Base-by-base conservation (phyloP, 1,140 invertebrate genomes). In the Tetramorium simillimum region DNA sequence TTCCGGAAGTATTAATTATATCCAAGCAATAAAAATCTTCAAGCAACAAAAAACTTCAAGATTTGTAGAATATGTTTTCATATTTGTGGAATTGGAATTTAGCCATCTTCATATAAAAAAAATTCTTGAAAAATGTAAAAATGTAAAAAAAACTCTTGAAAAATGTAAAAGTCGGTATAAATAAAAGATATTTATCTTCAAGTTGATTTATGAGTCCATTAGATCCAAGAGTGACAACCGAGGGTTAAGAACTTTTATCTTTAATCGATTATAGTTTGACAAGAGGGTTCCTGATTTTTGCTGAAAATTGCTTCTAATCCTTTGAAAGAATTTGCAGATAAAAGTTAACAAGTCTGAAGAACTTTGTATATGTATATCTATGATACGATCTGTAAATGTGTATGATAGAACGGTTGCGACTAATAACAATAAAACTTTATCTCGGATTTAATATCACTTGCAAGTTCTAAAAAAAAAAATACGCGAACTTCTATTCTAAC, bases 401-500 rank as follows among this genome's bases (percentile, higher is more conserved):
- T 28, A 21, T 10, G 43, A 5, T 12, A 46, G 10, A 46, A 46
- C 10, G 24, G 24, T 24, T 40, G 21, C 21, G n/a, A 69, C 46
- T 56, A 51, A 40, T 65, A 78, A 67, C 10, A 40, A 72, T 14
- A 24, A 70, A 72, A 82, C 18, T 70, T 46, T 24, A 12, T 21
- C 37, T 16, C 2, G 2, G n/a, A 60, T 72, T 58, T 69, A 80
- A 80, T 82, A 72, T 58, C 18, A 12, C 24, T 18, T 46, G 24
- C 3, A 46, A 72, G 21, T 43, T 58, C 18, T n/a, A 58, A 43
- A 72, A 80, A 58, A 58, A 58, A 67, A 37, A 58, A 58, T 33
- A 16, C 16, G 43, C 46, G 5, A 72, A 82, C 18, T 56, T 58
- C 6, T 24, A 18, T 37, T 10, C 12, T 10, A 21, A 16, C 43